Conservation (phyloP, 2,113 vertebrate genomes). For the Pollimyrus isidori region DNA sequence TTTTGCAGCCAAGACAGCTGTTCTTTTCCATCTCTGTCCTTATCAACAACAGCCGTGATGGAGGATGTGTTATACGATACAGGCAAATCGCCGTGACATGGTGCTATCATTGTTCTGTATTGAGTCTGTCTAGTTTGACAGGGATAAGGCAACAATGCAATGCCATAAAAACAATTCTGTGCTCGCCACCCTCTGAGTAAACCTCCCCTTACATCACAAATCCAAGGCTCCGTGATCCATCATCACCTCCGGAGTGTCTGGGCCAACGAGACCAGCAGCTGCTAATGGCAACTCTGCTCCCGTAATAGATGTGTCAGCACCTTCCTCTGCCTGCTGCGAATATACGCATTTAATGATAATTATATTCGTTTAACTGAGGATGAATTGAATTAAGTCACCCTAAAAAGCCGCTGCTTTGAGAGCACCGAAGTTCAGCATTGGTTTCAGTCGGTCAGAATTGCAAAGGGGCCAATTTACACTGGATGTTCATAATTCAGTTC, state of each 20-base stretch:
- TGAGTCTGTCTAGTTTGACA: not conserved
- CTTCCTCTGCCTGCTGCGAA: not conserved
- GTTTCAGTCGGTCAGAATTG: not conserved
- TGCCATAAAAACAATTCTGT: not conserved
- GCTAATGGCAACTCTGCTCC: not conserved
- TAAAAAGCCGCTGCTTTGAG: not conserved
- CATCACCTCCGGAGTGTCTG: not conserved
- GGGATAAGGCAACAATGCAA: not conserved
- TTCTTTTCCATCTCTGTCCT: not conserved
- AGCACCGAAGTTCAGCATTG: not conserved
- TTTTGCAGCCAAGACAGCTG: not conserved
- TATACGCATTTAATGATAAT: not conserved
- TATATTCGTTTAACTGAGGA: not conserved
- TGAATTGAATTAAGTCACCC: not conserved
- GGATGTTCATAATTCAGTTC: not conserved
- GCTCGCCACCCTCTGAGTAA: not conserved
- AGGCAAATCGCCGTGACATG: not conserved
- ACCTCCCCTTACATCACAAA: not conserved
- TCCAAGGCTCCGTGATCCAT: not conserved
- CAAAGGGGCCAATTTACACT: not conserved
- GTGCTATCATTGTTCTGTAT: not conserved
- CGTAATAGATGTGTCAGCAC: constrained; percentile 9
- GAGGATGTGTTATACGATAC: not conserved
- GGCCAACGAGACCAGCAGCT: not conserved
- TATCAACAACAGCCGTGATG: not conserved